Evolutionary conservation across 2,113 vertebrate species (phyloP).

Genomic region (Chloebia gouldiae): DNA sequence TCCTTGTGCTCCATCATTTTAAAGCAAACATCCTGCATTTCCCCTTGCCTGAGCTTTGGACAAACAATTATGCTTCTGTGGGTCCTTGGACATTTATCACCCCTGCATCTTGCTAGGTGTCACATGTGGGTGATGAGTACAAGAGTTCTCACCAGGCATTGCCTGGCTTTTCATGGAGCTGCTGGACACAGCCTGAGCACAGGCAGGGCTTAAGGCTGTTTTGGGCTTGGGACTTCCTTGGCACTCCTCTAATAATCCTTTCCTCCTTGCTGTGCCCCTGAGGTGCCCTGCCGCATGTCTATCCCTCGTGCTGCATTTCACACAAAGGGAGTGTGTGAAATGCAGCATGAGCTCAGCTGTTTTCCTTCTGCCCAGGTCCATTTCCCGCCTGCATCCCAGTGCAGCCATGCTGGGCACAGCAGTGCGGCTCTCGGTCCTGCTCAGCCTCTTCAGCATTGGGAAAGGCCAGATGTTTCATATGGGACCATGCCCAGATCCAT

Average conservation of each 20-base stretch:
- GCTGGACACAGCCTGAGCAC: background rate
- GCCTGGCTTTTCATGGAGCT: background rate
- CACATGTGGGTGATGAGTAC: background rate
- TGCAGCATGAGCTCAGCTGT: background rate
- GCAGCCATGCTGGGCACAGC: background rate
- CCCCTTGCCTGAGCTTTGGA: background rate
- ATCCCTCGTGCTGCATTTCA: accelerated
- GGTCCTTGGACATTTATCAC: accelerated
- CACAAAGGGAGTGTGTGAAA: background rate
- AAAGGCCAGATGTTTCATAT: constrained; percentile 82
- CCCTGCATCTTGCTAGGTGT: background rate
- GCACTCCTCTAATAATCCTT: background rate
- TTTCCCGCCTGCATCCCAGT: background rate
- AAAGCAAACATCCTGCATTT: background rate
- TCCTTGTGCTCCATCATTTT: background rate
- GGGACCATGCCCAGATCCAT: constrained; percentile 82
- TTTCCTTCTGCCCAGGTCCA: background rate
- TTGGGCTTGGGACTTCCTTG: background rate
- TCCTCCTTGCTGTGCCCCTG: background rate
- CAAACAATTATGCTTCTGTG: accelerated
- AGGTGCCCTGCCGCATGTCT: background rate
- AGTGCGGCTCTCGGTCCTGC: background rate
- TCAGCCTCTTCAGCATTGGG: background rate
- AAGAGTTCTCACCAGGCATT: background rate
- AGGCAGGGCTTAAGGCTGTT: background rate